phyloP scores from a whole-genome alignment of 2,797 vertebrate genomes.

The Okamejei kenojei region DNA sequence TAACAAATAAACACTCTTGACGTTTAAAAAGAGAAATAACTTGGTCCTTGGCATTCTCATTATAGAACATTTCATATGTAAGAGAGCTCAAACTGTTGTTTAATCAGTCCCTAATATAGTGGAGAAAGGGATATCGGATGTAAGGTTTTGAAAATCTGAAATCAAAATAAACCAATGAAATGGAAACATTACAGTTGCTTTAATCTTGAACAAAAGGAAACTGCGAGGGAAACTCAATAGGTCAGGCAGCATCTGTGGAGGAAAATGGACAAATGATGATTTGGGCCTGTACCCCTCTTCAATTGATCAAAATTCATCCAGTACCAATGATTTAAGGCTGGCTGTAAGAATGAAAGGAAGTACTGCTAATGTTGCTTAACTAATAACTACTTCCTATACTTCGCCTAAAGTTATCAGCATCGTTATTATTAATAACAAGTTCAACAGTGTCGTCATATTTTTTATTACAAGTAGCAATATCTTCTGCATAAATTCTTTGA shows the following conservation, averaged over 20 bases:
- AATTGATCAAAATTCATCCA: not conserved
- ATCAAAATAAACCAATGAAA: not conserved
- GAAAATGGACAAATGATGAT: too few relatives aligned
- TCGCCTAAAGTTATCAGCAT: not conserved
- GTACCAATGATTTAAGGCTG: not conserved
- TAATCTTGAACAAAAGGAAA: too few relatives aligned
- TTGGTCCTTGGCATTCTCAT: not conserved
- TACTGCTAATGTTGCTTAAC: not conserved
- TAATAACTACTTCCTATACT: not conserved
- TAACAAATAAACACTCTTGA: too few relatives aligned
- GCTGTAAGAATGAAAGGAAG: not conserved
- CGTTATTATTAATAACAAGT: not conserved
- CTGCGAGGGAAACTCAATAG: too few relatives aligned
- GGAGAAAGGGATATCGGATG: not conserved
- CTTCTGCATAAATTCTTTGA: not conserved
- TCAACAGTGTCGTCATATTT: not conserved
- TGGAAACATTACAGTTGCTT: too few relatives aligned
- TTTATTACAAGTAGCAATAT: not conserved
- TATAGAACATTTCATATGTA: too few relatives aligned
- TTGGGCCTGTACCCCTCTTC: too few relatives aligned
- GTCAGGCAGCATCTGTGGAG: too few relatives aligned
- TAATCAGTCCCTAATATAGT: not conserved
- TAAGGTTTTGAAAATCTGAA: not conserved
- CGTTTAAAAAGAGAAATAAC: not conserved
- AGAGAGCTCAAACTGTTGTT: not conserved